Percentiles rank a stretch among this genome's conserved stretches.
These are phyloP conservation scores for Onchidella celtica DNA, from an alignment of 2,888 invertebrate species.

Conservation along the genomic window DNA sequence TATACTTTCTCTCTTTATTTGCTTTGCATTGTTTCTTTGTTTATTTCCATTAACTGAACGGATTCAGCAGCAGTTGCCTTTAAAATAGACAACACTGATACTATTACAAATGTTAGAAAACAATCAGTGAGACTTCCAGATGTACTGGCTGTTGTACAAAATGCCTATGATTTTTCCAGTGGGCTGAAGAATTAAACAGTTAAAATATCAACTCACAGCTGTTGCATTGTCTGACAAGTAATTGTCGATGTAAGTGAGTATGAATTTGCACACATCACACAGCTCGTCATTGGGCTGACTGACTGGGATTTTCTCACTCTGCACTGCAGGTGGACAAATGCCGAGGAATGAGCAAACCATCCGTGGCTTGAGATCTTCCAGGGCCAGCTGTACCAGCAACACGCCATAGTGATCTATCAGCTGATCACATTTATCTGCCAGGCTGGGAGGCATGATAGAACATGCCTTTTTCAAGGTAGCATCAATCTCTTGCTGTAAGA, in stretches of 20 bases:
- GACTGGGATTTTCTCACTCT: background rate
- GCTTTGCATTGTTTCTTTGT: no score
- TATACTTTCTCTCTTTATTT: no score
- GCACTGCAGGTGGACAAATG: conserved; percentile 16
- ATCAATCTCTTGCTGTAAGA: conserved; percentile 31
- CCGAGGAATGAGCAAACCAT: conserved; percentile 29
- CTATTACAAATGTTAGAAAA: no score
- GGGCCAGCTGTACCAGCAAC: conserved; percentile 65
- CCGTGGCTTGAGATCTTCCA: conserved; percentile 44
- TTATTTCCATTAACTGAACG: no score
- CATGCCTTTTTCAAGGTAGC: conserved; percentile 38
- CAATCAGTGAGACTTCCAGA: no score
- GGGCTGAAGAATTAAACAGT: no score
- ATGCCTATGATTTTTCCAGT: no score
- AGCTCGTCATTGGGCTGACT: background rate
- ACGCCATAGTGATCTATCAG: conserved; percentile 82
- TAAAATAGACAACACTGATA: no score
- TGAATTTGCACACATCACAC: background rate
- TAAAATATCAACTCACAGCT: background rate
- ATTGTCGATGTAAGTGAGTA: background rate
- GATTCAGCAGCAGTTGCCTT: no score
- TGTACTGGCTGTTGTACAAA: no score
- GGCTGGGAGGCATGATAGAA: conserved; percentile 20
- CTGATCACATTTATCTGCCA: conserved; percentile 83
- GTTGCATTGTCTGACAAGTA: background rate